A percentile compares a stretch with the other conserved stretches of the same genome.
These are phyloP conservation scores for Nysson spinosus DNA, from an alignment of 2,888 invertebrate species.

Conservation along the genomic window DNA sequence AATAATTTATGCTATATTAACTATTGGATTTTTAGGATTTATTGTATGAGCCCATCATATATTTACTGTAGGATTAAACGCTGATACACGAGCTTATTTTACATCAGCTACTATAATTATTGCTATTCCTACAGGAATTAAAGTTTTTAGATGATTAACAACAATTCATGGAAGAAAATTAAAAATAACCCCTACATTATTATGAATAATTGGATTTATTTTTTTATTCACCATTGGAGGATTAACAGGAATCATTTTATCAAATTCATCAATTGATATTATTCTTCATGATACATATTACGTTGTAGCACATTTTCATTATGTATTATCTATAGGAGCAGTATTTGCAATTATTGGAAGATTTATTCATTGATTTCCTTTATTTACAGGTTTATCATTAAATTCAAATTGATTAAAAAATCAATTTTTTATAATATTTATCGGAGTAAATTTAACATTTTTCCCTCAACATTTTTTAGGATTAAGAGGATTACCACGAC, in stretches of 20 bases:
- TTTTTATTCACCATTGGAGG: constrained; percentile 21
- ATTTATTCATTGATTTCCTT: constrained; percentile 11
- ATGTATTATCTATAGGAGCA: constrained; percentile 13
- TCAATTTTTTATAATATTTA: constrained; percentile 12
- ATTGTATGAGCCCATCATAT: constrained; percentile 92
- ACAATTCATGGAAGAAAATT: constrained; percentile 73
- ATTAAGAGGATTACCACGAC: too few relatives aligned
- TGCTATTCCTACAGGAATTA: constrained; percentile 91
- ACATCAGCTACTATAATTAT: constrained; percentile 92
- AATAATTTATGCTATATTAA: constrained; percentile 91
- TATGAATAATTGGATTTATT: constrained; percentile 69
- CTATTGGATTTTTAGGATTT: constrained; percentile 90
- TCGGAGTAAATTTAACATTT: too few relatives aligned
- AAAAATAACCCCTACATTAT: constrained; percentile 82
- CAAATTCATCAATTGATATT: constrained; percentile 13
- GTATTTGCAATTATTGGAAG: constrained; percentile 12
- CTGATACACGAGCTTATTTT: constrained; percentile 90
- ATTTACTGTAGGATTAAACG: constrained; percentile 91
- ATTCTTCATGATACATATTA: constrained; percentile 52
- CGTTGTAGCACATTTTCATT: constrained; percentile 75
- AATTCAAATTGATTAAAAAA: constrained; percentile 2
- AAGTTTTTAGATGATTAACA: constrained; percentile 82
- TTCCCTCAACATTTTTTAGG: too few relatives aligned
- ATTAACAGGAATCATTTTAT: constrained; percentile 7
- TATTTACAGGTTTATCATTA: constrained; percentile 8